Evolutionary conservation across 2,113 vertebrate genomes (phyloP).

Genomic region (Muscicapa adusta): DNA sequence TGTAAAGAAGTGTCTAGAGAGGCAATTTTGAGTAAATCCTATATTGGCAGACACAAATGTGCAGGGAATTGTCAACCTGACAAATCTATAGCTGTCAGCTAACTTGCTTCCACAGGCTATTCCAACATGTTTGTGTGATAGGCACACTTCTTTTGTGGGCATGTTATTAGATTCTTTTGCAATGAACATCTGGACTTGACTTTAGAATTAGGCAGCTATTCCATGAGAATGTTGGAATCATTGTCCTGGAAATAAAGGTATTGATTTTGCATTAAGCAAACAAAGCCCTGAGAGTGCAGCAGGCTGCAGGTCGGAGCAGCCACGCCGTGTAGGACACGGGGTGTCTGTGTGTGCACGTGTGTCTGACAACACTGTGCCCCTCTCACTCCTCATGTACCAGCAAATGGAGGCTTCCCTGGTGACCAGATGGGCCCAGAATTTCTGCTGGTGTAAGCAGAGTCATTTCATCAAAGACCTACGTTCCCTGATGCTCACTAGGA

Average conservation of each 20-base stretch:
- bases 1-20: conserved; percentile 54
- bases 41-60: conserved; percentile 23
- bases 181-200: neutral
- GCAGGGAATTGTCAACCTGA: conserved; percentile 19
- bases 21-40: conserved; percentile 46
- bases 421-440: neutral
- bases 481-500: neutral
- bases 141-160: neutral
- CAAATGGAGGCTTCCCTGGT: neutral
- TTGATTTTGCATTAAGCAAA: conserved; percentile 46
- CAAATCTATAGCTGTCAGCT: neutral
- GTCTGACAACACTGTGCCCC: neutral
- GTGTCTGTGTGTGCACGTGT: neutral
- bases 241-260: neutral
- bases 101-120: neutral
- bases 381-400: neutral
- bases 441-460: neutral
- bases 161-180: neutral
- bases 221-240: neutral
- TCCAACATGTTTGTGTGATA: neutral
- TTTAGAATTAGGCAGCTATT: conserved; percentile 9
- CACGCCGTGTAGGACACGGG: neutral
- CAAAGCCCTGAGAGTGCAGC: neutral
- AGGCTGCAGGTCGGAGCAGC: neutral
- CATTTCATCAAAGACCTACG: neutral